Conservation (phyloP, 23 tunicate genomes). For the Diplosoma virens region DNA sequence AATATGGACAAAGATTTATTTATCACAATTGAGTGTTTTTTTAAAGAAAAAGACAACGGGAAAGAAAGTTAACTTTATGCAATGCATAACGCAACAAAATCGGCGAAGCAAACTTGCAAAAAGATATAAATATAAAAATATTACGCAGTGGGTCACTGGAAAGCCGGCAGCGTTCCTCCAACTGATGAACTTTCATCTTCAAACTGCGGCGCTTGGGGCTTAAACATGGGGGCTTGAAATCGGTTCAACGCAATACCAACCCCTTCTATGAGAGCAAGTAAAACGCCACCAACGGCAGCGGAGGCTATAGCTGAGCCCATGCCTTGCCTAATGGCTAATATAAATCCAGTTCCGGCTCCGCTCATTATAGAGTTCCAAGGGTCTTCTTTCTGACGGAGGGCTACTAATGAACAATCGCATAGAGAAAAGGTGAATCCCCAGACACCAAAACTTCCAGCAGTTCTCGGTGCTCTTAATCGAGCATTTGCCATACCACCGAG, state of each 20-base stretch:
- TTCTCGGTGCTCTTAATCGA: slow-evolving; percentile 91
- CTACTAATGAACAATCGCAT: slow-evolving; percentile 92
- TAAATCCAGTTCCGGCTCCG: slow-evolving; percentile 96
- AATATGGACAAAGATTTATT: too few relatives aligned
- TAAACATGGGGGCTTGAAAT: slow-evolving; percentile 89
- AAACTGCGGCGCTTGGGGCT: slow-evolving; percentile 82
- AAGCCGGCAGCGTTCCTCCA: slow-evolving; percentile 9
- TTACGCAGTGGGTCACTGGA: not conserved
- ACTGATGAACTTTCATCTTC: slow-evolving; percentile 43
- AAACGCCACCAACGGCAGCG: slow-evolving; percentile 92
- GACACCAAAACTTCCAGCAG: slow-evolving; percentile 97
- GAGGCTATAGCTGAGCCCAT: slow-evolving; percentile 77
- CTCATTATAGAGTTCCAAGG: slow-evolving; percentile 96
- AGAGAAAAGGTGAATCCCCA: slow-evolving; percentile 98
- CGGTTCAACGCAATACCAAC: slow-evolving; percentile 85
- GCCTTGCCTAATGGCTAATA: slow-evolving; percentile 91
- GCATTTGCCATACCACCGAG: slow-evolving; percentile 92
- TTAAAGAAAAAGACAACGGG: too few relatives aligned
- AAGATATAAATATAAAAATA: not conserved
- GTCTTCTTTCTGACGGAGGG: slow-evolving; percentile 84
- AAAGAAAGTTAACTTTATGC: not conserved
- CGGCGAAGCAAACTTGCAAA: not conserved
- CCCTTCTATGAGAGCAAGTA: slow-evolving; percentile 93
- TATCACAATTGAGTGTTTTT: too few relatives aligned
- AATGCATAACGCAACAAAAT: too few relatives aligned